A percentile compares a stretch with the other conserved stretches of the same genome.
Evolutionary conservation across 2,113 vertebrate species (phyloP).

Genomic region (Mellivora capensis): DNA sequence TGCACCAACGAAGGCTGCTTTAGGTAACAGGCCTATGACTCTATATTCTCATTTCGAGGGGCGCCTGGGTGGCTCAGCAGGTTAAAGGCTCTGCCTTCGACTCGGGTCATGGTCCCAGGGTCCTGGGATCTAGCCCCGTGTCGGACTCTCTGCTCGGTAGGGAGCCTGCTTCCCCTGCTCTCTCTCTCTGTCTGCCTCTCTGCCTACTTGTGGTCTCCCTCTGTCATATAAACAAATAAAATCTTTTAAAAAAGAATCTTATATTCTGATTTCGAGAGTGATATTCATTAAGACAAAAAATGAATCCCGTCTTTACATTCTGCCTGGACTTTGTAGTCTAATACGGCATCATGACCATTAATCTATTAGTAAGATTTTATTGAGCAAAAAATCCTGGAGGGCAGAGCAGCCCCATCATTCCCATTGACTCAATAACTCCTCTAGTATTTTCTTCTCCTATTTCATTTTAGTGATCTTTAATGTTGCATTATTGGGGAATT

Average conservation of each 20-base stretch:
- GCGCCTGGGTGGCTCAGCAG: too few species aligned
- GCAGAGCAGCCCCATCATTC: accelerated
- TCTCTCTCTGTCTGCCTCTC: too few species aligned
- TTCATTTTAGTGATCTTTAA: background rate
- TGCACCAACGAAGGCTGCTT: conserved; percentile 85
- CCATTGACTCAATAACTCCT: too few species aligned
- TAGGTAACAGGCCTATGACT: conserved; percentile 81
- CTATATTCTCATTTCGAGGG: background rate
- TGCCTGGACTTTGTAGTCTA: background rate
- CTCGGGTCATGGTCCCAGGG: too few species aligned
- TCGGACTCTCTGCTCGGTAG: too few species aligned
- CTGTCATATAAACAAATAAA: too few species aligned
- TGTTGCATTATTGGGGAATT: background rate
- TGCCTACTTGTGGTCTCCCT: too few species aligned
- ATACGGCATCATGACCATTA: accelerated
- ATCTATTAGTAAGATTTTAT: background rate
- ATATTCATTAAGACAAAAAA: background rate
- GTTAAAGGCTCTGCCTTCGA: too few species aligned
- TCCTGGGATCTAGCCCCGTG: too few species aligned
- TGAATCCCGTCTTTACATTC: background rate
- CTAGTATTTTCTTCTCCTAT: background rate
- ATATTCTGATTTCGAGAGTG: background rate
- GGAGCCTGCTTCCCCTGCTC: too few species aligned
- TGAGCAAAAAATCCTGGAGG: background rate
- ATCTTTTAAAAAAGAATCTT: too few species aligned